phyloP scores from a whole-genome alignment of 2,113 vertebrate genomes.

The Amblyornis subalaris region DNA sequence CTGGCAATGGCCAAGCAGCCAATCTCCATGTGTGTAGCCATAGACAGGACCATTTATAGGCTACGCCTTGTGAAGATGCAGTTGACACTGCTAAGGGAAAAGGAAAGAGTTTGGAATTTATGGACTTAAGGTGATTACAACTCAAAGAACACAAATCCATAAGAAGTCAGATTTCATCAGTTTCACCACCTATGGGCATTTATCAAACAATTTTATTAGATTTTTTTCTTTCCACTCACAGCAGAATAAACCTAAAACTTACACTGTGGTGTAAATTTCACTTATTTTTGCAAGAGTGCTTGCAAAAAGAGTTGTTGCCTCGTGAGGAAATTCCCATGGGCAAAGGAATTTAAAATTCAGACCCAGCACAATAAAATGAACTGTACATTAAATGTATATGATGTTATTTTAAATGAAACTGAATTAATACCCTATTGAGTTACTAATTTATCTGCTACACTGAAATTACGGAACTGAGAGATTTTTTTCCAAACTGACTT shows the following conservation, averaged over 20 bases:
- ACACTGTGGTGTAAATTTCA: background rate
- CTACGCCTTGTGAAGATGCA: accelerated
- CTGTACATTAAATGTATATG: background rate
- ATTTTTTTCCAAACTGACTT: background rate
- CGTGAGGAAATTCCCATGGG: background rate
- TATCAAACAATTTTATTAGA: background rate
- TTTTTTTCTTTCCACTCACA: background rate
- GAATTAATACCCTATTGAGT: background rate
- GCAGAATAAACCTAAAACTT: background rate
- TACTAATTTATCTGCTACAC: background rate
- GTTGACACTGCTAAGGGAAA: background rate
- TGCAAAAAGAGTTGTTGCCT: background rate
- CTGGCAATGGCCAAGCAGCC: background rate
- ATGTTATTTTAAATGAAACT: background rate
- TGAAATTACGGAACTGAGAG: background rate
- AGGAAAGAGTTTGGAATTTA: background rate
- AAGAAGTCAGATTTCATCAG: background rate
- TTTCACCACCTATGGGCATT: background rate
- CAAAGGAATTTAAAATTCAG: background rate
- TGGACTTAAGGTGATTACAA: background rate
- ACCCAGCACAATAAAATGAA: background rate
- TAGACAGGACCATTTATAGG: accelerated
- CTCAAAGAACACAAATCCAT: background rate
- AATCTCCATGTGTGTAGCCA: accelerated
- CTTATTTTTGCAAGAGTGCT: background rate